phyloP scores from a whole-genome alignment of 2,888 invertebrate genomes.

The Meliscaeva auricollis region DNA sequence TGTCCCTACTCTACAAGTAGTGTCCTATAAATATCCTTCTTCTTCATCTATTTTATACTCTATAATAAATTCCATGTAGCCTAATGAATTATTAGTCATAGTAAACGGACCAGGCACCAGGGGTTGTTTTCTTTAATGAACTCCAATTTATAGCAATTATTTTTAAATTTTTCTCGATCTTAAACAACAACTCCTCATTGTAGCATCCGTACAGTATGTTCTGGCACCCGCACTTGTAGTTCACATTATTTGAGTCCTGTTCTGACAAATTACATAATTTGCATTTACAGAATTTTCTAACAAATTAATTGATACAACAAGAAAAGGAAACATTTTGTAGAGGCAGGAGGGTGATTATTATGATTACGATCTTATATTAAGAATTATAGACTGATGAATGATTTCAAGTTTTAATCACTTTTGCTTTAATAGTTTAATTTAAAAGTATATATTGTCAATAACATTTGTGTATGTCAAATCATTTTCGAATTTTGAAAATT shows the following conservation, averaged over 20 bases:
- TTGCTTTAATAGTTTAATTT: background rate
- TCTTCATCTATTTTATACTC: background rate
- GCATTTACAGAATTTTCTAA: too few species aligned
- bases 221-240: conserved; percentile 30
- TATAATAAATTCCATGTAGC: background rate
- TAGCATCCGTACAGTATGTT: background rate
- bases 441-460: background rate
- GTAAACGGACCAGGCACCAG: background rate
- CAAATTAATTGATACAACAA: too few species aligned
- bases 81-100: background rate
- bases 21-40: background rate
- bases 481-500: too few species aligned
- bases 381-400: conserved; percentile 13
- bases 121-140: background rate
- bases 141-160: background rate
- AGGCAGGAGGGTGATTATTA: background rate
- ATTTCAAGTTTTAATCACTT: conserved; percentile 53
- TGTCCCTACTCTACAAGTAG: background rate
- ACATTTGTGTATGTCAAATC: too few species aligned
- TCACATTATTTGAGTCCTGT: conserved; percentile 35
- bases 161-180: background rate
- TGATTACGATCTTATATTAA: conserved; percentile 9
- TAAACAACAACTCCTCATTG: background rate
- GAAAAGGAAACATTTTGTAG: conserved; percentile 22
- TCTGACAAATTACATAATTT: too few species aligned